A percentile compares a stretch with the other conserved stretches of the same genome.
phyloP scores from a whole-genome alignment of 2,797 vertebrate genomes.

The Bradypodion pumilum region DNA sequence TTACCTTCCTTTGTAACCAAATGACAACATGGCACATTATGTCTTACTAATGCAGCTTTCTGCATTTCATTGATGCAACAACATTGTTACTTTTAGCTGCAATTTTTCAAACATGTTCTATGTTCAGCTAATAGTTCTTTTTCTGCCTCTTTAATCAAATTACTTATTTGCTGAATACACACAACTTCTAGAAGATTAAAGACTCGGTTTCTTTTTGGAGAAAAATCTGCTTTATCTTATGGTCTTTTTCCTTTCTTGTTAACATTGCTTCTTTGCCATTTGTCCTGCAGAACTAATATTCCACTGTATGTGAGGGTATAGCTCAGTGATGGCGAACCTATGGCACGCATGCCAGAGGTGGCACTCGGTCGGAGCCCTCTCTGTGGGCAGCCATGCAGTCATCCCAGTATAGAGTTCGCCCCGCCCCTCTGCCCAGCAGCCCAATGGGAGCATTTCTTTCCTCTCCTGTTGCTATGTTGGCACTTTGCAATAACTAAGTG shows the following conservation, averaged over 20 bases:
- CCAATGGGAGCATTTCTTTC: no score
- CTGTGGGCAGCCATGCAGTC: no score
- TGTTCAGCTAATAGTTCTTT: constrained; percentile 67
- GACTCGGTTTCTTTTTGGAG: constrained; percentile 41
- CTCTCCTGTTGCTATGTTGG: no score
- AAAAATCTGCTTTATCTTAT: constrained; percentile 38
- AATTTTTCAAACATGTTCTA: constrained; percentile 51
- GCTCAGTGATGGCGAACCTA: no score
- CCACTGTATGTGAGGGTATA: constrained; percentile 12
- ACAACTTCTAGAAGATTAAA: constrained; percentile 31
- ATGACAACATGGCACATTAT: constrained; percentile 46
- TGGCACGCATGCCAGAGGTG: no score
- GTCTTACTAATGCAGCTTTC: constrained; percentile 66
- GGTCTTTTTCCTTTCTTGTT: constrained; percentile 44
- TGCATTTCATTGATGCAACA: constrained; percentile 27
- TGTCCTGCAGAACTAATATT: constrained; percentile 18
- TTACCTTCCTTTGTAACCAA: constrained; percentile 55
- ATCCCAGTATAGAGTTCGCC: no score
- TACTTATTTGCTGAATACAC: constrained; percentile 31
- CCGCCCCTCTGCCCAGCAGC: no score
- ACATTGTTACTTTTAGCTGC: constrained; percentile 43
- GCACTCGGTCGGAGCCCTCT: no score
- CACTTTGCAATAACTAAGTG: no score
- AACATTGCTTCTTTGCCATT: constrained; percentile 12
- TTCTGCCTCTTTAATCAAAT: constrained; percentile 43